These are phyloP conservation scores for Spicauda simplicius DNA, from an alignment of 2,888 invertebrate species.

Conservation along the genomic window DNA sequence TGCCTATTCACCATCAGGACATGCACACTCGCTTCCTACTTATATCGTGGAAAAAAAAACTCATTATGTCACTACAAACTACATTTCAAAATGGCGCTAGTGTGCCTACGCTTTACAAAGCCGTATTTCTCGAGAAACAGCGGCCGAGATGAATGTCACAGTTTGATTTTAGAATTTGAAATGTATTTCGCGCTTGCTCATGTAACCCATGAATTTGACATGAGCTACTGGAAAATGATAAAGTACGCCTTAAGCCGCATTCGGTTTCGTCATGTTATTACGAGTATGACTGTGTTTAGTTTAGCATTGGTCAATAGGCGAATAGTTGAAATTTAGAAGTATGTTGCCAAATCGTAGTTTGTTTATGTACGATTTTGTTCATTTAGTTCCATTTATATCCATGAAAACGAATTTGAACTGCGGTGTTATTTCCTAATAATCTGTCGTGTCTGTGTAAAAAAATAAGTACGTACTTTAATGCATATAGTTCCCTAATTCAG, in stretches of 20 bases:
- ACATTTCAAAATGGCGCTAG: slow-evolving; percentile 15
- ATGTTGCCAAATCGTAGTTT: too few relatives aligned
- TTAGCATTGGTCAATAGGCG: not conserved
- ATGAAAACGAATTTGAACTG: too few relatives aligned
- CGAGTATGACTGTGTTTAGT: not conserved
- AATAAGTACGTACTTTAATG: too few relatives aligned
- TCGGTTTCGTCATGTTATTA: slow-evolving; percentile 2
- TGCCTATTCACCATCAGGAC: too few relatives aligned
- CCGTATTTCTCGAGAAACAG: slow-evolving; percentile 31
- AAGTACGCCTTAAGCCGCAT: slow-evolving; percentile 14
- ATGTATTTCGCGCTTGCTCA: slow-evolving; percentile 60
- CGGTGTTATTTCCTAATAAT: too few relatives aligned
- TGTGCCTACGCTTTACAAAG: slow-evolving; percentile 18
- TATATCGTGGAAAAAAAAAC: too few relatives aligned
- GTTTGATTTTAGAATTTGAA: slow-evolving; percentile 47
- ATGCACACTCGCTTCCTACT: too few relatives aligned
- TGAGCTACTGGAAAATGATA: slow-evolving; percentile 50
- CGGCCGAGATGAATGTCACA: slow-evolving; percentile 50
- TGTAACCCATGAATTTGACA: slow-evolving; percentile 64
- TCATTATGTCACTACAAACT: slow-evolving; percentile 2
- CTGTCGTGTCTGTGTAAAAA: too few relatives aligned
- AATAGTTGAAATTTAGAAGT: not conserved
- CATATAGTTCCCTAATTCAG: too few relatives aligned
- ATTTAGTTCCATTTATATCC: too few relatives aligned
- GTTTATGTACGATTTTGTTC: too few relatives aligned